phyloP scores from a whole-genome alignment of 1,140 invertebrate genomes.

The Druon quercuslanigerum region DNA sequence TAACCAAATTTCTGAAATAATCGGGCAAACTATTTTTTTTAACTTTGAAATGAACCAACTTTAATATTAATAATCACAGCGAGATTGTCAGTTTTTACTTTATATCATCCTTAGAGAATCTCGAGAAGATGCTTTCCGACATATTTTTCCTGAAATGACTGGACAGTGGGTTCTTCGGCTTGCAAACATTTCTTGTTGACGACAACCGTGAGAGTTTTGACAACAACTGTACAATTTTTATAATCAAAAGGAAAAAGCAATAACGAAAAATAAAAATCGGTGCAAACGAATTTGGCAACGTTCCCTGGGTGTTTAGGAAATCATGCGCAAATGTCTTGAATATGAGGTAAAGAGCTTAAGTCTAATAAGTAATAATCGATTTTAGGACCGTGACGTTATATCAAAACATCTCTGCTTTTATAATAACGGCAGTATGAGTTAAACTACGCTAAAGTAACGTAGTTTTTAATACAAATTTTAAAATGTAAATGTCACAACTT shows the following conservation, averaged over 20 bases:
- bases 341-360: slow-evolving; percentile 1
- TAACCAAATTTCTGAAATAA: too few relatives aligned
- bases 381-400: slow-evolving; percentile 7
- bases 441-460: slow-evolving; percentile 19
- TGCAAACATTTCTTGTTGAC: slow-evolving; percentile 20
- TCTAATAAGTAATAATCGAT: slow-evolving; percentile 26
- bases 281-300: neutral
- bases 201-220: slow-evolving; percentile 6
- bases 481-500: slow-evolving; percentile 26
- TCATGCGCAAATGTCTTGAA: slow-evolving; percentile 12
- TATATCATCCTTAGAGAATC: slow-evolving; percentile 11
- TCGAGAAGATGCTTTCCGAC: neutral
- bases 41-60: too few relatives aligned
- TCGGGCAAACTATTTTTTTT: too few relatives aligned
- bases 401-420: slow-evolving; percentile 15
- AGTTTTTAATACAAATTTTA: slow-evolving; percentile 23
- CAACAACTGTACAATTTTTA: slow-evolving; percentile 11
- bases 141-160: neutral
- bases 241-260: neutral
- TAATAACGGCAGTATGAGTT: slow-evolving; percentile 24
- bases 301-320: neutral
- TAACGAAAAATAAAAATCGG: neutral
- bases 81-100: neutral
- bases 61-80: too few relatives aligned
- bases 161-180: slow-evolving; percentile 11